Conservation (phyloP, 2,797 vertebrate species). For the Takifugu rubripes region DNA sequence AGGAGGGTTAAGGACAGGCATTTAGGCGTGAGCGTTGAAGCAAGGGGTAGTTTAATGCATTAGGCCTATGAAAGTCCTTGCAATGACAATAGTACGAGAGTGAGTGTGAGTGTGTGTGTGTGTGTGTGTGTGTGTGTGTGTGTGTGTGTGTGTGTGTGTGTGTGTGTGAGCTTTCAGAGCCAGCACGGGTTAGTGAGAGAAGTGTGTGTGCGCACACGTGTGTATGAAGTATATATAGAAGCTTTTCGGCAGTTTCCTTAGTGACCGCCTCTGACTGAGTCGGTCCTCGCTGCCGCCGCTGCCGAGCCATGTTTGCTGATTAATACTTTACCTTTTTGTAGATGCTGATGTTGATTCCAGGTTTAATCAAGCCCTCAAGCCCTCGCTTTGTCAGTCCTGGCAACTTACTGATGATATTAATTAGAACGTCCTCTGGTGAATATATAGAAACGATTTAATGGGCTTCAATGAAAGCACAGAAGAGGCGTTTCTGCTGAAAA, state of each 20-base stretch:
- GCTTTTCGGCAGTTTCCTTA: conserved; percentile 66
- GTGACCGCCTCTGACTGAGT: conserved; percentile 46
- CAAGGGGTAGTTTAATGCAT: no score
- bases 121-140: no score
- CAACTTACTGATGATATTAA: neutral
- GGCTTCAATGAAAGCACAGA: no score
- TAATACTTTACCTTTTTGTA: conserved; percentile 5
- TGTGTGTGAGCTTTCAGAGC: neutral
- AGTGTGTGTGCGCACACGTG: conserved; percentile 2
- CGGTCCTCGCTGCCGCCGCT: conserved; percentile 21
- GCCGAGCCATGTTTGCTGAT: neutral
- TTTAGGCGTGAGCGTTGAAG: no score
- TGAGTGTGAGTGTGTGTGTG: conserved; percentile 20
- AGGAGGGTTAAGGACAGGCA: no score
- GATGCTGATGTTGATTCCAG: conserved; percentile 10
- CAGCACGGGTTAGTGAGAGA: no score
- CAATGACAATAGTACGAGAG: neutral
- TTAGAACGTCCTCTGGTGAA: no score
- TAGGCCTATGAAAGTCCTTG: no score
- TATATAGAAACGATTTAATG: no score
- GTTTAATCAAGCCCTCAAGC: neutral
- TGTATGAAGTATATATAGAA: conserved; percentile 59
- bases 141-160: no score
- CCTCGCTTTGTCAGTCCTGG: neutral
- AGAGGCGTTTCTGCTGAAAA: neutral